Base-by-base conservation (phyloP, 2,113 vertebrate species). In the Saccopteryx bilineata region DNA sequence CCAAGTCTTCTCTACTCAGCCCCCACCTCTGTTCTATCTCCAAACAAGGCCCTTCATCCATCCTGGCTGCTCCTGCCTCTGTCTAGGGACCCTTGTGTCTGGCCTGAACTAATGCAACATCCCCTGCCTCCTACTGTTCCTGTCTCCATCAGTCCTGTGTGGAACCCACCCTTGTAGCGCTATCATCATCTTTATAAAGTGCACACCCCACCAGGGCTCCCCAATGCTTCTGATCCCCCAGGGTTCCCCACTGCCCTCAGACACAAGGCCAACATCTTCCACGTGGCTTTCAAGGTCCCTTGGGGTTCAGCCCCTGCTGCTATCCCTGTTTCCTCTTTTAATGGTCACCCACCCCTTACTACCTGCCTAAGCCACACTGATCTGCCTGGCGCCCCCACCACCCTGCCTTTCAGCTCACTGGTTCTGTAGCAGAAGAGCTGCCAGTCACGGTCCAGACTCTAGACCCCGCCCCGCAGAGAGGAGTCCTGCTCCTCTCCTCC, bases 361-460 rank as follows among this genome's bases (percentile, higher is more conserved):
- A 9, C 31, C 63, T 83, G 18, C 21, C 46, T 69, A 28, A 26
- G 24, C 19, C 50, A 74, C 14, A 7, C 5, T 5, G 33, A 96
- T 26, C n/a, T 2, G 1, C 54, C 33, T 23, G 26, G 5, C 17
- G 4, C 11, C 19, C 46, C 7, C 9, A 14, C 2, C 1, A 5
- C 10, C 24, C 71, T 46, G 23, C 58, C 19, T 17, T 65, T 23
- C 15, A 3, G 48, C 8, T 4, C 18, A 26, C 19, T 5, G 79
- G 3, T 31, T 71, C 58, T 68, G 31, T 7, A 2, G 12, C 23
- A 15, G 33, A 56, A 10, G 68, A 52, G 23, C 18, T 39, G 18
- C 2, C 1, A 7, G 7, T 2, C 9, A 1, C 18, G 39, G 15
- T 11, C 26, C 15, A 9, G 71, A 0, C 17, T 18, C n/a, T 5